These are phyloP conservation scores for Ormyrus labotus DNA, from an alignment of 2,888 invertebrate genomes.

Conservation along the genomic window DNA sequence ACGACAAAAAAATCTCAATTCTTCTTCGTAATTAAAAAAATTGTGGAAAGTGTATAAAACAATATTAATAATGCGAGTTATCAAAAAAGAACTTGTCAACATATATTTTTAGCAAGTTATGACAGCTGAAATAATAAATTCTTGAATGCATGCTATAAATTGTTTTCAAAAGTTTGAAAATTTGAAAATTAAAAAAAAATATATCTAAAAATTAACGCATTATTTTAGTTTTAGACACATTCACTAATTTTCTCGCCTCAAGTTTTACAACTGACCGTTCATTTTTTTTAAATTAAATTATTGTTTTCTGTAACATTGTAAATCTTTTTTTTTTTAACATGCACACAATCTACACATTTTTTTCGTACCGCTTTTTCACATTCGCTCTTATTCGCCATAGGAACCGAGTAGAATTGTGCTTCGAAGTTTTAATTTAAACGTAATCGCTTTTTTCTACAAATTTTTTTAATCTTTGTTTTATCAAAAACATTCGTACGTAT, in stretches of 20 bases:
- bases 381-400: constrained; percentile 63
- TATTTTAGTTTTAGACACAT: constrained; percentile 47
- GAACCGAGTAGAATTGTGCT: constrained; percentile 67
- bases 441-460: constrained; percentile 36
- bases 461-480: constrained; percentile 50
- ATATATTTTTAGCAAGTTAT: not conserved
- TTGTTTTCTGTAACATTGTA: constrained; percentile 50
- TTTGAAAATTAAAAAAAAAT: constrained; percentile 25
- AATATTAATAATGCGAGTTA: constrained; percentile 36
- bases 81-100: constrained; percentile 13
- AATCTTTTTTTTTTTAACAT: constrained; percentile 51
- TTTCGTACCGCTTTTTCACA: constrained; percentile 52
- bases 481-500: constrained; percentile 38
- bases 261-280: constrained; percentile 50
- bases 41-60: constrained; percentile 48
- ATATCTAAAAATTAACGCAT: constrained; percentile 40
- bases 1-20: constrained; percentile 50
- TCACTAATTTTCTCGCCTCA: constrained; percentile 45
- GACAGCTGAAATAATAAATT: constrained; percentile 29
- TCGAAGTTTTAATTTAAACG: constrained; percentile 33
- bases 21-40: constrained; percentile 48
- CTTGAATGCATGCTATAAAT: constrained; percentile 20
- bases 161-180: constrained; percentile 23
- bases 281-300: constrained; percentile 52
- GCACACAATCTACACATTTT: constrained; percentile 53